Evolutionary conservation across 2,888 invertebrate genomes (phyloP), one percentile per base, ranked within the genome.

Genomic region (Temnothorax rugatulus): DNA sequence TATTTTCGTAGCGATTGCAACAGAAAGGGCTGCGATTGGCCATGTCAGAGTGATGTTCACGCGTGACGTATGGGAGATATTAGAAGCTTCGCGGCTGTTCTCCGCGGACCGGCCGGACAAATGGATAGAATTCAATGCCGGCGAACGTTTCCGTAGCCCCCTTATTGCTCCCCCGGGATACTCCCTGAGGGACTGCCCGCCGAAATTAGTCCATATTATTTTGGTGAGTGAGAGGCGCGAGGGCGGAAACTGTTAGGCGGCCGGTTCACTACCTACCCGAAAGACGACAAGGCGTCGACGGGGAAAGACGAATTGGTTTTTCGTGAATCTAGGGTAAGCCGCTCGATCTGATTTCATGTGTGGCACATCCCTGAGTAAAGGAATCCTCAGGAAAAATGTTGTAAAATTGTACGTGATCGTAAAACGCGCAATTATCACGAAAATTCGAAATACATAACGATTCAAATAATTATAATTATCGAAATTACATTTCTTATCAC

Each of bases 151-250:
- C 73, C 76, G 88, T 89, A 84, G 86, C 85, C 83, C 89, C 88
- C 91, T 91, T 92, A 94, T 93, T 91, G 92, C 91, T 92, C 94
- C 91, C 93, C 21, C 25, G 93, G 89, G 94, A 93, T 86, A 41
- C 25, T 90, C 90, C 90, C 88, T 88, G 82, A 86, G 90, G 90
- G 90, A 92, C n/a, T 91, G 91, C 89, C 91, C 86, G 90, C 90
- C 86, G 91, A 93, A 94, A 94, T 93, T 93, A 93, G 93, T 93
- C 94, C 93, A 92, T 92, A 93, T 93, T 79, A 79, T 79, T 79
- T 92, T 91, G 91, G 91, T 83, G 90, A 88, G 82, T 86, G 69
- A 82, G 82, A 83, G 54, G 57, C 64, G 34, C 59, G 69, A 73
- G 84, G 74, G 82, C 47, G 64, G 57, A 71, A 52, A 52, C 76